Evolutionary conservation across 2,888 invertebrate genomes (phyloP).

Genomic region (Lithosia quadra): DNA sequence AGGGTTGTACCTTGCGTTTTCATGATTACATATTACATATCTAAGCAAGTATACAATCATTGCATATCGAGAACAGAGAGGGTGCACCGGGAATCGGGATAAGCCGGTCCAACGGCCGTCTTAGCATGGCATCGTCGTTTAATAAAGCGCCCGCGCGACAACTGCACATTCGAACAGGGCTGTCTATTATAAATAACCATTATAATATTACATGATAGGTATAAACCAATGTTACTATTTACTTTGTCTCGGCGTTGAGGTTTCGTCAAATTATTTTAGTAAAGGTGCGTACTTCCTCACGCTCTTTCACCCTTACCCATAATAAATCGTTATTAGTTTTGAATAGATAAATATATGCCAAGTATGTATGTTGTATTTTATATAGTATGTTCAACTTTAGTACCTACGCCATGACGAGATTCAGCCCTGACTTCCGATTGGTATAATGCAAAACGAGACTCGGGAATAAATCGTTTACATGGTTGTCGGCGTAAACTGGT

Average conservation of each 20-base stretch:
- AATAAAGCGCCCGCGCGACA: constrained; percentile 84
- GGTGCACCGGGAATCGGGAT: constrained; percentile 78
- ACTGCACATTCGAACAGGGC: constrained; percentile 75
- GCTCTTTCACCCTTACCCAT: constrained; percentile 26
- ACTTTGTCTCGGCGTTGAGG: constrained; percentile 14
- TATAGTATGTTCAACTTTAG: constrained; percentile 21
- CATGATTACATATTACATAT: constrained; percentile 51
- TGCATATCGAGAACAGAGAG: constrained; percentile 75
- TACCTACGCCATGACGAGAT: constrained; percentile 53
- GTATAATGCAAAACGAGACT: constrained; percentile 84
- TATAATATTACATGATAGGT: constrained; percentile 3
- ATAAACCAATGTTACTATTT: constrained; percentile 8
- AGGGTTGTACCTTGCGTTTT: constrained; percentile 29
- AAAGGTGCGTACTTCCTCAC: constrained; percentile 38
- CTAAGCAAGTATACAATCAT: constrained; percentile 65
- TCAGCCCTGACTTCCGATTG: constrained; percentile 82
- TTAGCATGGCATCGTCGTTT: constrained; percentile 78
- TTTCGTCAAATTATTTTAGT: constrained; percentile 23
- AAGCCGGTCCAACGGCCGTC: constrained; percentile 85
- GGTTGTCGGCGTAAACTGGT: constrained; percentile 87
- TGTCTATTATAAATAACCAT: constrained; percentile 52
- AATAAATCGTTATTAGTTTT: background rate
- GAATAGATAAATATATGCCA: constrained; percentile 4
- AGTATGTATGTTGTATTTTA: constrained; percentile 31
- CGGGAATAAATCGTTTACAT: constrained; percentile 87